Evolutionary conservation across 2,888 invertebrate species (phyloP).

Genomic region (Coleophora deauratella): DNA sequence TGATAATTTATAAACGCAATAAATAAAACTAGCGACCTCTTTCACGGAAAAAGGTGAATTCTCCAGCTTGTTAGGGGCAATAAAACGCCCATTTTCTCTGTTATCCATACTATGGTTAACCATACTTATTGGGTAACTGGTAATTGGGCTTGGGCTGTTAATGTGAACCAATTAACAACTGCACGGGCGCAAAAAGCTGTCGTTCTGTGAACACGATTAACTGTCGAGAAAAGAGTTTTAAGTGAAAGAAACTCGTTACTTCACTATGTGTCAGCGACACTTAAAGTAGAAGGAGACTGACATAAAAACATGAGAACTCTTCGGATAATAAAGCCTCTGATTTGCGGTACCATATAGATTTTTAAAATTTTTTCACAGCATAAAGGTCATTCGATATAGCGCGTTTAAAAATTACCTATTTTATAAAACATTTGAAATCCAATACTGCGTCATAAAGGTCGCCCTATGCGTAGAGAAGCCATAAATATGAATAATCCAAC

Average conservation of each 20-base stretch:
- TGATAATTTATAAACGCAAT: too few relatives aligned
- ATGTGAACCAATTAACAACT: conserved; percentile 28
- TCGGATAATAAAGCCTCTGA: too few relatives aligned
- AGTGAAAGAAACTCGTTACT: conserved; percentile 5
- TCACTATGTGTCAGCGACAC: background rate
- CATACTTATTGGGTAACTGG: conserved; percentile 6
- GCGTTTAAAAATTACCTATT: conserved; percentile 18
- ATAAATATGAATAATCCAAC: conserved; percentile 24
- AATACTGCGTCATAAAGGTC: conserved; percentile 7
- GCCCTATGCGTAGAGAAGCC: conserved; percentile 23
- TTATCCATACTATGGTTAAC: background rate
- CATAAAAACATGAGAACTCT: too few relatives aligned
- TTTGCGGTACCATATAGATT: too few relatives aligned
- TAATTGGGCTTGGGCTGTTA: conserved; percentile 26
- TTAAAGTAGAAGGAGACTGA: too few relatives aligned
- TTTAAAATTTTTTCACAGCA: too few relatives aligned
- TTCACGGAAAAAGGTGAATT: conserved; percentile 5
- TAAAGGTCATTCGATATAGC: conserved; percentile 19
- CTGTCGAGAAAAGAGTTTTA: background rate
- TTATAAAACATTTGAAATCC: conserved; percentile 5
- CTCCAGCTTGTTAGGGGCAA: conserved; percentile 9
- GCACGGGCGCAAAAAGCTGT: background rate
- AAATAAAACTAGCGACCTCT: conserved; percentile 1
- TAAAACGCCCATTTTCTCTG: conserved; percentile 16
- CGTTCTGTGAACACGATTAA: background rate